phyloP scores from a whole-genome alignment of 2,113 vertebrate species.

The Mormyrus lacerda region DNA sequence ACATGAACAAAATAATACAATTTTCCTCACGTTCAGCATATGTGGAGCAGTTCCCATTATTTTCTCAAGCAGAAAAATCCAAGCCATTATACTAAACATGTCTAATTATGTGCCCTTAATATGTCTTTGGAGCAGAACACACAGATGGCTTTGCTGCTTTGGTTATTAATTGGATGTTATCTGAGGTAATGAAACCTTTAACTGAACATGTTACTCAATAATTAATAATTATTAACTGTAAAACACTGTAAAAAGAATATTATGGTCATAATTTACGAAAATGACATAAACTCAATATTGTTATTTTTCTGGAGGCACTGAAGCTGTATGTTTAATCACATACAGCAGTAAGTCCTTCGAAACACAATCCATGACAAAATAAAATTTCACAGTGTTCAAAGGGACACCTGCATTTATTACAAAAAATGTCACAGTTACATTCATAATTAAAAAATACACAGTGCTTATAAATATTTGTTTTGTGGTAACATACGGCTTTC shows the following conservation, averaged over 20 bases:
- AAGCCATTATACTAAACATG: slow-evolving; percentile 16
- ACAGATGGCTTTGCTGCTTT: slow-evolving; percentile 4
- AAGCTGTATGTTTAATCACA: slow-evolving; percentile 34
- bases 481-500: slow-evolving; percentile 1
- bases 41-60: slow-evolving; percentile 41
- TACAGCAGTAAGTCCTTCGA: slow-evolving; percentile 18
- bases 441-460: not conserved
- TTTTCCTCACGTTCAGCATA: slow-evolving; percentile 30
- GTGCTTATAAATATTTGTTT: not conserved
- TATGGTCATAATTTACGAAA: slow-evolving; percentile 35
- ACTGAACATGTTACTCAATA: slow-evolving; percentile 33
- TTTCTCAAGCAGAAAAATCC: slow-evolving; percentile 34
- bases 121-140: slow-evolving; percentile 4
- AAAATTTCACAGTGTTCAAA: slow-evolving; percentile 22
- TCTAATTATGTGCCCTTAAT: slow-evolving; percentile 18
- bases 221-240: slow-evolving; percentile 41
- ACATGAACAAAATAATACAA: slow-evolving; percentile 34
- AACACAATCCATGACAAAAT: slow-evolving; percentile 21
- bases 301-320: slow-evolving; percentile 25
- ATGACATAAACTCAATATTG: slow-evolving; percentile 29
- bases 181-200: slow-evolving; percentile 24
- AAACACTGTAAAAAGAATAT: slow-evolving; percentile 35
- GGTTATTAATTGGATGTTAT: slow-evolving; percentile 9
- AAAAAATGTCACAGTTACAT: slow-evolving; percentile 22
- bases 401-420: slow-evolving; percentile 22